Evolutionary conservation across 2,797 vertebrate genomes (phyloP).

Genomic region (Ctenosaura bakeri): DNA sequence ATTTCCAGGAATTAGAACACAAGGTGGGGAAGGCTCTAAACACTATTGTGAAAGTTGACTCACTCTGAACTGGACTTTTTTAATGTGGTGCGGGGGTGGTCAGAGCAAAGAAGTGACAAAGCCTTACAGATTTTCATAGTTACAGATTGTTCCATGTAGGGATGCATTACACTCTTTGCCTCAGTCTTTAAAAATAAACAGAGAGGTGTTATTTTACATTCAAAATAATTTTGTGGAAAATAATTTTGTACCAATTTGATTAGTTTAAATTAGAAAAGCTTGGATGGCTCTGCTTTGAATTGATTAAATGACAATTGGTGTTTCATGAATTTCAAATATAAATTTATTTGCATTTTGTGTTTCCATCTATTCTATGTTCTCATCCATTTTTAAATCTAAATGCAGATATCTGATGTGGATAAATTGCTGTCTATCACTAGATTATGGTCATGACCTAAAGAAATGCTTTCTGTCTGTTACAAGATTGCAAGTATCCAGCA

Average conservation of each 20-base stretch:
- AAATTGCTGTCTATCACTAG: constrained; percentile 31
- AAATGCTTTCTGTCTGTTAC: background rate
- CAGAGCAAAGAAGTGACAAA: background rate
- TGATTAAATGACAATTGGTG: background rate
- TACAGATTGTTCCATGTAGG: background rate
- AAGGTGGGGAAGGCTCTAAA: background rate
- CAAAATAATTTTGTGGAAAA: background rate
- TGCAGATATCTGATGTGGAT: constrained; percentile 42
- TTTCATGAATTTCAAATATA: constrained; percentile 30
- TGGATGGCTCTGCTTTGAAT: constrained; percentile 1
- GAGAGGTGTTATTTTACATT: background rate
- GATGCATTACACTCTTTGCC: background rate
- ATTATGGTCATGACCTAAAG: background rate
- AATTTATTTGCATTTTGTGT: constrained; percentile 7
- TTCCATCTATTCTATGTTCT: constrained; percentile 26
- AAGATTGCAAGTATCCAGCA: background rate
- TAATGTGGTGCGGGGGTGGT: background rate
- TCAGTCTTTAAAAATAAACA: background rate
- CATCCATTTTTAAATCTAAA: constrained; percentile 31
- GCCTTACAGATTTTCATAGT: background rate
- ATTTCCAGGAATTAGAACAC: background rate
- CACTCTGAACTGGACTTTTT: background rate
- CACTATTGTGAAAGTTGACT: background rate
- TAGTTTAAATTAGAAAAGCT: background rate
- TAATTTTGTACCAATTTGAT: background rate